Evolutionary conservation across 2,888 invertebrate genomes (phyloP).

Genomic region (Automeris io): DNA sequence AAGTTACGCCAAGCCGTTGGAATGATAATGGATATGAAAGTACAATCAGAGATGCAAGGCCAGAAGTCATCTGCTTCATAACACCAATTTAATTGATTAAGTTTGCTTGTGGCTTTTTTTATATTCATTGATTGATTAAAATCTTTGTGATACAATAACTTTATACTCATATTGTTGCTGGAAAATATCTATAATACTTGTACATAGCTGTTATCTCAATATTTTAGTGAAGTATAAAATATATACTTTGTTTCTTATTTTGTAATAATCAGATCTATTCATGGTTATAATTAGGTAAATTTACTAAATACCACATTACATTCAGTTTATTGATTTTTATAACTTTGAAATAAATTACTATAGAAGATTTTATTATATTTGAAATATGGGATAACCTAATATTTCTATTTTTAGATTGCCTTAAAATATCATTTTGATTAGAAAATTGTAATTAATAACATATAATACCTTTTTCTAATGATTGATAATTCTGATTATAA

Average conservation of each 20-base stretch:
- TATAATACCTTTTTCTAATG: no score
- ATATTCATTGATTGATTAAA: neutral
- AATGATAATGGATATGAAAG: slow-evolving; percentile 86
- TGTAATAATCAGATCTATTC: neutral
- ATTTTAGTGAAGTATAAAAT: neutral
- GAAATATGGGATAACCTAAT: no score
- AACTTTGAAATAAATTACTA: no score
- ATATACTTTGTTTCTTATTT: neutral
- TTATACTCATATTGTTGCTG: neutral
- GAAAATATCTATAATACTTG: neutral
- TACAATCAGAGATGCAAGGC: slow-evolving; percentile 72
- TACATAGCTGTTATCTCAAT: neutral
- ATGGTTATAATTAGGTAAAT: neutral
- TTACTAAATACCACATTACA: no score
- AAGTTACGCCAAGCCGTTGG: slow-evolving; percentile 87
- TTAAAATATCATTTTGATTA: no score
- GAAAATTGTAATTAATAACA: no score
- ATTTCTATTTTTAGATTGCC: no score
- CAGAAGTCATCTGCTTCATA: slow-evolving; percentile 35
- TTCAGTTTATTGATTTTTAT: no score
- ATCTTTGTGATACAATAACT: neutral
- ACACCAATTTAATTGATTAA: neutral
- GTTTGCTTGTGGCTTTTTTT: neutral
- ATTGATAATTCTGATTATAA: no score
- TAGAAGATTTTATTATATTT: no score